Percentiles rank a stretch among this genome's conserved stretches.
Conservation (phyloP, 2,888 invertebrate species). For the Trachelus iudaicus region DNA sequence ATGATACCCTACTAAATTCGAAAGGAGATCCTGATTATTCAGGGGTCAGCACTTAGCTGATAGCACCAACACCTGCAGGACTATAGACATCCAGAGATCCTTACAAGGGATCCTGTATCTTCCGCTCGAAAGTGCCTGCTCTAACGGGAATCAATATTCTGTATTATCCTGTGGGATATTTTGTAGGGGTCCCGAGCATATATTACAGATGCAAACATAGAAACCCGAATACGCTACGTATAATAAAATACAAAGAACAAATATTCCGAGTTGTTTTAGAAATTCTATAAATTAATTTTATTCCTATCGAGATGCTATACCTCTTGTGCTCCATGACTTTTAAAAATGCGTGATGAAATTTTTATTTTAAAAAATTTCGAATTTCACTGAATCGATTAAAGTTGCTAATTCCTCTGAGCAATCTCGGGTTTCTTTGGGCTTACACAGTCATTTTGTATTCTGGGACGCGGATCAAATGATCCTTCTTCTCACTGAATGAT, state of each 20-base stretch:
- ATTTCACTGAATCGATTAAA: not conserved
- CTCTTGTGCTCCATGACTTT: not conserved
- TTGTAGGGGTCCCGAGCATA: not conserved
- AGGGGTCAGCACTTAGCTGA: conserved; percentile 4
- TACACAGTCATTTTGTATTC: not conserved
- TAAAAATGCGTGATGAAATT: no score
- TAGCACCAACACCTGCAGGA: not conserved
- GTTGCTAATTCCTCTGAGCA: not conserved
- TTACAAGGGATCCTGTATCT: not conserved
- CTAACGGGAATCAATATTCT: not conserved
- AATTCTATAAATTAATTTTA: not conserved
- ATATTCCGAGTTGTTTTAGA: not conserved
- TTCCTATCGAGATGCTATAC: not conserved
- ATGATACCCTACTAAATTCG: conserved; percentile 1
- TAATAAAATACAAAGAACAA: not conserved
- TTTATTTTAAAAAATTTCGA: not conserved
- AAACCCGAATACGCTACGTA: not conserved
- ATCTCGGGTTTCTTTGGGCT: not conserved
- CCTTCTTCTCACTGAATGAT: not conserved
- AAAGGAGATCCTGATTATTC: conserved; percentile 2
- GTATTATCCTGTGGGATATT: not conserved
- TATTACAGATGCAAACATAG: not conserved
- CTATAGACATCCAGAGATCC: not conserved
- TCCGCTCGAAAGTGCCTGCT: not conserved
- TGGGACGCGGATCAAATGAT: not conserved